phyloP scores from a whole-genome alignment of 53 echinoderm and acorn worm genomes.

The Actinopyga echinites region DNA sequence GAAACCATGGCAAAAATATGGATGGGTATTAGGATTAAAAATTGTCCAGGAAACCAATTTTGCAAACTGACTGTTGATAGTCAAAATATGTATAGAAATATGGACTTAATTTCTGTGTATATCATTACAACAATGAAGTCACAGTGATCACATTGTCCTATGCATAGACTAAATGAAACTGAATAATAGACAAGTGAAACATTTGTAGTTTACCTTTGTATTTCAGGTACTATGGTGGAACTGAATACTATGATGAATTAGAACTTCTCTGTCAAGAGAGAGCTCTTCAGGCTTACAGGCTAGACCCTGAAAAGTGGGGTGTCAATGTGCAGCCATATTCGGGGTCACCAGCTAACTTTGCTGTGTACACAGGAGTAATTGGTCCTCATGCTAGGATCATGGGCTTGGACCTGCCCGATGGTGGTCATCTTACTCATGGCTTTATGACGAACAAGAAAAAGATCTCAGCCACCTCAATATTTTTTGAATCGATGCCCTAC shows the following conservation, averaged over 20 bases:
- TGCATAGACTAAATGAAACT: too few species aligned
- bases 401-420: conserved; percentile 93
- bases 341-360: conserved; percentile 97
- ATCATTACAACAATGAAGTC: too few species aligned
- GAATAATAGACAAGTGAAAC: neutral
- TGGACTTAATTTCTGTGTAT: too few species aligned
- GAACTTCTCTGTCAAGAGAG: conserved; percentile 80
- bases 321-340: conserved; percentile 99
- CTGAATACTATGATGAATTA: conserved; percentile 76
- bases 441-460: conserved; percentile 95
- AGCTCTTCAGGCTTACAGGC: conserved; percentile 70
- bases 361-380: conserved; percentile 83
- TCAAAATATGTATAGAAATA: too few species aligned
- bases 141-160: too few species aligned
- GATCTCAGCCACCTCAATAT: conserved; percentile 93
- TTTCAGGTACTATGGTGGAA: conserved; percentile 90
- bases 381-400: conserved; percentile 96
- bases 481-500: conserved; percentile 99
- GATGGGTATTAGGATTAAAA: too few species aligned
- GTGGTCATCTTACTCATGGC: conserved; percentile 95
- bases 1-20: too few species aligned
- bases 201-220: neutral
- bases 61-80: too few species aligned
- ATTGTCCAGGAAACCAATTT: too few species aligned
- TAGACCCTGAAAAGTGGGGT: conserved; percentile 88